Evolutionary conservation across 1,140 invertebrate species (phyloP), one percentile per base, ranked within the genome.

Genomic region (Chrysopa pallens): DNA sequence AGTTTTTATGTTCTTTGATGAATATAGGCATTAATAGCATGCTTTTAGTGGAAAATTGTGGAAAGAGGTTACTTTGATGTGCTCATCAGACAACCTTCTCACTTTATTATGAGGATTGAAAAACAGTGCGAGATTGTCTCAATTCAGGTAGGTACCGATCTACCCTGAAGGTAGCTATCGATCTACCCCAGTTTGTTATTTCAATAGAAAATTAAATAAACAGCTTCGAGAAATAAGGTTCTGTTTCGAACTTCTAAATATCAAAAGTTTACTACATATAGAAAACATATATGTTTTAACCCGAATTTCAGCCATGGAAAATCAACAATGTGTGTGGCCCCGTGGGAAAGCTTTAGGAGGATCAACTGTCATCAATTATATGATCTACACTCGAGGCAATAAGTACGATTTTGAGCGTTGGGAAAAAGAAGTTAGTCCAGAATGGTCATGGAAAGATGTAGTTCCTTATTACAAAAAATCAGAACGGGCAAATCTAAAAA

Each of bases 371-470:
- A 72, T 91, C 15, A 90, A 91, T 54, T 84, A 79, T 42, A 88
- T 91, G 84, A 78, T 87, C n/a, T 90, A 90, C 57, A 78, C 85
- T 1, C 64, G 87, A 29, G 87, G 87, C 0, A 74, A 85, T 61
- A 67, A 68, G 4, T 57, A 58, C 9, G 83, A 89, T 50, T 89
- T 79, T 60, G 77, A 89, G 55, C 56, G 70, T 14, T 88, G 84
- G 73, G 78, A 74, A 1, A 63, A 62, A 4, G 66, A 72, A 6
- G 82, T 82, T 0, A 76, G 76, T 48, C 56, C 59, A 8, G 80
- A 80, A 33, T 77, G 74, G 84, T 75, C 74, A 13, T 90, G 83
- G 52, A 61, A 71, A 6, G 74, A 83, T 2, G 68, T 83, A 0
- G 55, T 82, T 6, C 76, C 74, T 1, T 84, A 80, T 53, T 84